phyloP scores from a whole-genome alignment of 1,140 invertebrate genomes.

The Brachionus plicatilis region DNA sequence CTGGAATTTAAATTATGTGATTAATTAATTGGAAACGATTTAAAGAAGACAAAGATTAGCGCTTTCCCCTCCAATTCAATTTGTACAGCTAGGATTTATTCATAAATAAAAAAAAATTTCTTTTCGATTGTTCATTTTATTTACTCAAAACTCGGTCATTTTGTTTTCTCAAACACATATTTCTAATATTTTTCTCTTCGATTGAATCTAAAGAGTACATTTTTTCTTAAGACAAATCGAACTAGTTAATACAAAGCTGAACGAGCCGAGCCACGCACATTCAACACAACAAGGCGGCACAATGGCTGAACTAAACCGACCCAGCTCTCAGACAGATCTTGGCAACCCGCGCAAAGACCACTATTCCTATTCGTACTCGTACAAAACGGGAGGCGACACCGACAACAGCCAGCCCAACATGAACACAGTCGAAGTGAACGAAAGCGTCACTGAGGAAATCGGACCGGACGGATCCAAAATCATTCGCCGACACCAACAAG shows the following conservation, averaged over 20 bases:
- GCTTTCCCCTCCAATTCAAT: slow-evolving; percentile 15
- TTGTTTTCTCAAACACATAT: neutral
- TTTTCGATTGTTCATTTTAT: neutral
- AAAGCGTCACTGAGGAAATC: slow-evolving; percentile 37
- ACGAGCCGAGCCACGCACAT: neutral
- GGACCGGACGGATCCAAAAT: slow-evolving; percentile 39
- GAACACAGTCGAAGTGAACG: slow-evolving; percentile 39
- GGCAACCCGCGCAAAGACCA: slow-evolving; percentile 39
- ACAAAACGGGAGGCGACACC: neutral
- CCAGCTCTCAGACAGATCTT: neutral
- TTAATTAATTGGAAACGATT: neutral
- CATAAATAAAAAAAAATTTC: neutral
- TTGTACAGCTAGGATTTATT: slow-evolving; percentile 30
- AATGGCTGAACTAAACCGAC: slow-evolving; percentile 13
- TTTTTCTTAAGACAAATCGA: slow-evolving; percentile 7
- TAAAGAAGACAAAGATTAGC: slow-evolving; percentile 7
- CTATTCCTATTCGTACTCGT: slow-evolving; percentile 33
- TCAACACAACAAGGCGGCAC: neutral
- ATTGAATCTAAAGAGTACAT: neutral
- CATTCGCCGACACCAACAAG: slow-evolving; percentile 34
- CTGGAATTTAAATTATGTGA: neutral
- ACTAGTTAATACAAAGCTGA: neutral
- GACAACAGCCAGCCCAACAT: neutral
- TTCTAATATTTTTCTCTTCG: neutral
- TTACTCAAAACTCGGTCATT: slow-evolving; percentile 28